Base-by-base conservation (phyloP, 2,113 vertebrate genomes). In the Eretmochelys imbricata region DNA sequence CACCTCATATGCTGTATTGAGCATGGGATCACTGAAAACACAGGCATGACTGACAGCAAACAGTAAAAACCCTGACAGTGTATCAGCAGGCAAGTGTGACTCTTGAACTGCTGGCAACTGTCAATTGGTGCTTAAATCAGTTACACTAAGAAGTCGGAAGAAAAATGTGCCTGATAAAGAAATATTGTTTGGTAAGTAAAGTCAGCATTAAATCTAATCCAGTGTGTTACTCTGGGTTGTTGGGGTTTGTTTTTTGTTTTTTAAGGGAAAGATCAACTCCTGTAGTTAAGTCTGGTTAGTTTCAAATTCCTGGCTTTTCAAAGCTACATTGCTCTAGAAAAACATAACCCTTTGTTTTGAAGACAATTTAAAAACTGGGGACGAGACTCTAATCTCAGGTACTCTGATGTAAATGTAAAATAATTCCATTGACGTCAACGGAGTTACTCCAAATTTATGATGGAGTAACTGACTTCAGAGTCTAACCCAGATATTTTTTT, bases 401-500 rank as follows among this genome's bases (percentile, higher is more conserved):
- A 51, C 22, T 4, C 89, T 84, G 16, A 85, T 84, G 50, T 89
- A 91, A 75, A 87, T 72, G 19, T 62, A 50, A 82, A 90, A 80
- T n/a, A 82, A 62, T 91, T 90, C 89, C 29, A 50, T 3, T 59
- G 42, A 88, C 69, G 38, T 62, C 29, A 16, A 20, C 59, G 69
- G 27, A 85, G 84, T 84, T n/a, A 79, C 35, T 84, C 8, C 5
- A 87, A 78, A 91, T 90, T 88, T 89, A 84, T 53, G 57, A 29
- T 62, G 27, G 57, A 62, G 29, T 62, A 76, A 17, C n/a, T 90
- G 51, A 82, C 6, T 94, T 94, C 69, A 79, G 16, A 49, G 49
- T 93, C n/a, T 25, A 89, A 27, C 9, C 24, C 87, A 7, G 82
- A 84, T 59, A 91, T 92, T 96, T 29, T 38, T 93, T 94, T 89